Base-by-base conservation (phyloP, 2,888 invertebrate species). In the Caradrina kadenii region DNA sequence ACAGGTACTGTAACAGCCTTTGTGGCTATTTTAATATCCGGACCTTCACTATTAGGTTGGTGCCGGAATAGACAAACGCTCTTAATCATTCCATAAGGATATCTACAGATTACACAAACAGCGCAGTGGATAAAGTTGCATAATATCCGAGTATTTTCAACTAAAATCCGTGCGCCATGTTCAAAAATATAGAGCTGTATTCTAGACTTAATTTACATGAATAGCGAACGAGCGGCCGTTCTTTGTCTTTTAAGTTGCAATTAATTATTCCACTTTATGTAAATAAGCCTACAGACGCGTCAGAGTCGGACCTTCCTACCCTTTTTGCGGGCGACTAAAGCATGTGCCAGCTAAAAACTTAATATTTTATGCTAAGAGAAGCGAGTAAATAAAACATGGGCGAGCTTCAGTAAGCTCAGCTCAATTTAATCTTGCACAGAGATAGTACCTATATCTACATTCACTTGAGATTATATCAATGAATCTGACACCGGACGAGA, bases 181-280 rank as follows among this genome's bases (percentile, higher is more conserved):
- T 85, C 86, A 89, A 89, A 91, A 90, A 88, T 87, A 88, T 88
- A 87, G 83, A 86, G 86, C 83, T 84, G 83, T 86, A 83, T 88
- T 83, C 88, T 90, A 91, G 89, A 90, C 89, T 89, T 91, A 89
- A 94, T 95, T 94, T 94, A 93, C 94, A 95, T 95, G 91, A 92
- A 92, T 90, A 90, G 93, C 92, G 91, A 85, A 87, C 81, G 86
- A 83, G 86, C 86, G 88, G 88, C 87, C 88, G 89, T 91, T 92
- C 93, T 93, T 94, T 94, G 93, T 93, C 91, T 93, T 92, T 93
- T 88, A 93, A 93, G 90, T 94, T 93, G 91, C 92, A 92, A 94
- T 94, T 95, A 95, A 94, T 93, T 95, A 95, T 94, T 94, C 94
- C 84, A 90, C 87, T 94, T 94, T 94, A 95, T 95, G 94, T 90